Evolutionary conservation across 2,888 invertebrate genomes (phyloP).

Genomic region (Torymus aiolomorphi): DNA sequence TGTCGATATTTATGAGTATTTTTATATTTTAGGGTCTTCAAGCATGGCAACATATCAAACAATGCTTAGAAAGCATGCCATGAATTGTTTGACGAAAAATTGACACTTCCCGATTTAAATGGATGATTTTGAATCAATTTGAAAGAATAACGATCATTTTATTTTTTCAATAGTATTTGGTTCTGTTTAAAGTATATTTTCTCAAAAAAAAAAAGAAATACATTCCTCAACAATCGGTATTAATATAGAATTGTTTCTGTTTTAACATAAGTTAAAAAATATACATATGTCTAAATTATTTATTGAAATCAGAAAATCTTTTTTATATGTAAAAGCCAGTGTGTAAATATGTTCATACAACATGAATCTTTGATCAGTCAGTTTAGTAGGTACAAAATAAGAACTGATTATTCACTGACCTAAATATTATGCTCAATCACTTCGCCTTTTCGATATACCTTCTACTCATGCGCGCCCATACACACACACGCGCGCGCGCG

Average conservation of each 20-base stretch:
- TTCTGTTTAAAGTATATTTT: background rate
- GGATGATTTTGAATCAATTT: slow-evolving; percentile 13
- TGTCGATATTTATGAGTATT: slow-evolving; percentile 17
- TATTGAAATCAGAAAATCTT: background rate
- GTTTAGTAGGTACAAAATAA: background rate
- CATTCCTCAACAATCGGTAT: slow-evolving; percentile 23
- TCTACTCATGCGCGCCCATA: slow-evolving; percentile 10
- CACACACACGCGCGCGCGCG: slow-evolving; percentile 8
- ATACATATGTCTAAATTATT: slow-evolving; percentile 1
- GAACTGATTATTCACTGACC: slow-evolving; percentile 12
- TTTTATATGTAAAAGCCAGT: background rate
- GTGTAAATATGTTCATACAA: background rate
- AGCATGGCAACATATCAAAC: slow-evolving; percentile 86
- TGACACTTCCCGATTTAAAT: slow-evolving; percentile 5
- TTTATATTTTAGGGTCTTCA: slow-evolving; percentile 80
- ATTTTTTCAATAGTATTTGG: too few species aligned
- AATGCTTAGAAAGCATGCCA: slow-evolving; percentile 85
- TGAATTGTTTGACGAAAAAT: slow-evolving; percentile 66
- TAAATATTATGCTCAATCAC: slow-evolving; percentile 1
- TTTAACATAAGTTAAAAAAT: background rate
- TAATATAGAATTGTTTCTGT: slow-evolving; percentile 18
- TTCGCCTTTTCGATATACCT: slow-evolving; percentile 9
- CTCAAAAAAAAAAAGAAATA: too few species aligned
- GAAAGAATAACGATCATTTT: background rate
- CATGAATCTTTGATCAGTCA: background rate